A percentile compares a stretch with the other conserved stretches of the same genome.
Evolutionary conservation across 1,140 invertebrate species (phyloP).

Genomic region (Potamilus streckersoni): DNA sequence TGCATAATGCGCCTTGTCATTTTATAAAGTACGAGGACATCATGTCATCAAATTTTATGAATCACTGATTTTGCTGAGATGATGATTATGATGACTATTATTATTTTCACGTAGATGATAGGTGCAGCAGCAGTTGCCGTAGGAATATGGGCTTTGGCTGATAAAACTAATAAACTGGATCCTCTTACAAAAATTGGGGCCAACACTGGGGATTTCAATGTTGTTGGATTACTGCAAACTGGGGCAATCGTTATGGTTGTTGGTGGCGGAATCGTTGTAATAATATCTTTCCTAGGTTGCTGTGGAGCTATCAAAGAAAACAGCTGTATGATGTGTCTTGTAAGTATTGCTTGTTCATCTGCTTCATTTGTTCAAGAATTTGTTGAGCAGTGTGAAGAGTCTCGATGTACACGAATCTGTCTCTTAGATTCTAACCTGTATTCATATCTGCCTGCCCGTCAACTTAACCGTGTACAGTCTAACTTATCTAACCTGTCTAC

Average conservation of each 20-base stretch:
- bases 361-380: background rate
- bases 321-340: conserved; percentile 82
- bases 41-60: background rate
- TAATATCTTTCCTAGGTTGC: conserved; percentile 89
- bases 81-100: background rate
- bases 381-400: background rate
- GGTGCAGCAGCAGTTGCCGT: conserved; percentile 77
- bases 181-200: conserved; percentile 75
- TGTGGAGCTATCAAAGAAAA: conserved; percentile 87
- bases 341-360: conserved; percentile 59
- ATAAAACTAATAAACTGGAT: conserved; percentile 76
- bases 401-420: background rate
- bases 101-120: conserved; percentile 72
- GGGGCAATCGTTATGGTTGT: conserved; percentile 74
- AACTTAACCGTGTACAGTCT: too few relatives aligned
- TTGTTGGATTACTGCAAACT: conserved; percentile 35
- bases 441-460: background rate
- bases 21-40: background rate
- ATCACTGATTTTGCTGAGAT: background rate
- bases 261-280: conserved; percentile 81
- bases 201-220: conserved; percentile 61
- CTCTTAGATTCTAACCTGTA: background rate
- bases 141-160: conserved; percentile 79
- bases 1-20: background rate
- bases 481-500: too few relatives aligned